Conservation (phyloP, 2,113 vertebrate species). For the Glaucomys volans region DNA sequence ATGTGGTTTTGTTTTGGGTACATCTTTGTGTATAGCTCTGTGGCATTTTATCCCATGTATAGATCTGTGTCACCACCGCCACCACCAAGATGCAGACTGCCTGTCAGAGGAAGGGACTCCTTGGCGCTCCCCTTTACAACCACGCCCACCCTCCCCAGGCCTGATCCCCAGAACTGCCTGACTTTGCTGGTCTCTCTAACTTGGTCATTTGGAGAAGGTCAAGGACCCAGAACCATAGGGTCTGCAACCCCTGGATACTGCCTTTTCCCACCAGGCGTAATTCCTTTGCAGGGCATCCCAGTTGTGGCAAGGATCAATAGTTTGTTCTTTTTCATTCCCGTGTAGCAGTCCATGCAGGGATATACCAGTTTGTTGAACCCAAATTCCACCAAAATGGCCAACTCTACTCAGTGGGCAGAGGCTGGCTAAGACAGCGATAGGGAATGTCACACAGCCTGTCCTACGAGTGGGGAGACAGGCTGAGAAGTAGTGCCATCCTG, state of each 20-base stretch:
- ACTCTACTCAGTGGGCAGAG: fast-evolving
- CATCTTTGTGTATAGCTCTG: not conserved
- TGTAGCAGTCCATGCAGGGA: fast-evolving
- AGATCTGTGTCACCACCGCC: not conserved
- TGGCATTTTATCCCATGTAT: not conserved
- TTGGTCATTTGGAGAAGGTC: not conserved
- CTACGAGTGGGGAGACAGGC: fast-evolving
- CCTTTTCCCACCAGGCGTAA: not conserved
- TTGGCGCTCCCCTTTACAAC: fast-evolving
- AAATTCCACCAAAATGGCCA: not conserved
- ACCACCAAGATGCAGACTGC: fast-evolving
- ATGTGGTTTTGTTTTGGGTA: not conserved
- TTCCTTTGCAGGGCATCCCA: fast-evolving
- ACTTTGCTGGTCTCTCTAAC: not conserved
- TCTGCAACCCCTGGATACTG: not conserved
- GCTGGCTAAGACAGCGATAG: fast-evolving
- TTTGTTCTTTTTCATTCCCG: not conserved
- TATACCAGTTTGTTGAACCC: not conserved
- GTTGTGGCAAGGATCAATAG: too few relatives aligned
- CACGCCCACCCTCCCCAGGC: fast-evolving
- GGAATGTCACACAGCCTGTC: fast-evolving
- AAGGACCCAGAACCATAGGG: fast-evolving
- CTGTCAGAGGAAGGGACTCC: not conserved
- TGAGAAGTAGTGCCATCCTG: fast-evolving
- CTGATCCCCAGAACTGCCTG: fast-evolving